These are phyloP conservation scores for Podarcis siculus DNA, from an alignment of 2,797 vertebrate genomes.

Conservation along the genomic window DNA sequence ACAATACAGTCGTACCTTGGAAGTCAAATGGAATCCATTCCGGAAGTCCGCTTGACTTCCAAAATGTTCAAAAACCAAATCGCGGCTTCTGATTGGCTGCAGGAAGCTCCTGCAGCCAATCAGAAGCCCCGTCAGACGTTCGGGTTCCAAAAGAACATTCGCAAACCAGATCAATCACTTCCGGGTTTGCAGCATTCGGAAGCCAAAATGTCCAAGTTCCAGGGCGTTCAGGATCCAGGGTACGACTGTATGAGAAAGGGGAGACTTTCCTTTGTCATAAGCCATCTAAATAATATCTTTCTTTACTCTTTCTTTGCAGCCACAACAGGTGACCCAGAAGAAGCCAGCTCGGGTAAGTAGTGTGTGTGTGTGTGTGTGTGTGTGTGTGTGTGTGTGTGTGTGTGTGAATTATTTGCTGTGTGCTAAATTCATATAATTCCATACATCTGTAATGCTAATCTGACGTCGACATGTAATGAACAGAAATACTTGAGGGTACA, in stretches of 20 bases:
- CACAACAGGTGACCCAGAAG: constrained; percentile 94
- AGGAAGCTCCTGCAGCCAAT: too few species aligned
- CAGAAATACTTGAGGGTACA: neutral
- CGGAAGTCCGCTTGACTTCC: too few species aligned
- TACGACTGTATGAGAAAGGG: neutral
- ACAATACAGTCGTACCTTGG: neutral
- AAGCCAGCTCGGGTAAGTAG: constrained; percentile 91
- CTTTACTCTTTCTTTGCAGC: constrained; percentile 81
- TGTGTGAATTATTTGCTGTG: neutral
- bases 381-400: too few species aligned
- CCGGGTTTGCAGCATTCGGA: too few species aligned
- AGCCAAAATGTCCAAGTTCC: too few species aligned
- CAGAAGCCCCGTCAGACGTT: too few species aligned
- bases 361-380: constrained; percentile 16
- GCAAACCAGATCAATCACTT: too few species aligned
- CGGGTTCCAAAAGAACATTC: too few species aligned
- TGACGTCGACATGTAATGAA: rapidly evolving
- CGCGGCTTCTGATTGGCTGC: too few species aligned
- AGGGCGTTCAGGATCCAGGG: too few species aligned
- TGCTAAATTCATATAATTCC: constrained; percentile 3
- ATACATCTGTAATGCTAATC: neutral
- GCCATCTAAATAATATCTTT: constrained; percentile 32
- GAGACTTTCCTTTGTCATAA: constrained; percentile 43
- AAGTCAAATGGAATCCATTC: too few species aligned
- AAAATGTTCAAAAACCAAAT: too few species aligned